Evolutionary conservation across 2,797 vertebrate species (phyloP), one percentile per base, ranked within the genome.

Genomic region (Hippopotamyrus pictus): DNA sequence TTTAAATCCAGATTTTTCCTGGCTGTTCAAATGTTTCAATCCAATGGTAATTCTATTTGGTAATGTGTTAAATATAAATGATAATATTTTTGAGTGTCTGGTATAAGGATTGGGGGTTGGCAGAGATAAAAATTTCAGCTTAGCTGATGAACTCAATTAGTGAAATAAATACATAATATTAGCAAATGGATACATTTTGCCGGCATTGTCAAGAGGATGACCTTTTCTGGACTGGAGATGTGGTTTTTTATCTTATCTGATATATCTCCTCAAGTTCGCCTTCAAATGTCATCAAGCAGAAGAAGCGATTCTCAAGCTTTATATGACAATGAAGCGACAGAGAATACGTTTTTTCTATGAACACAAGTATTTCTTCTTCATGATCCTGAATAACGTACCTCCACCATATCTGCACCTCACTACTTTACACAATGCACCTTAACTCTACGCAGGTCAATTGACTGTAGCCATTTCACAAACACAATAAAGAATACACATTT

Each of bases 1-100:
- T 96, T 95, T 94, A 94, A 94, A 91, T 93, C 92, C 91, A 90
- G 93, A 89, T 93, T 93, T 92, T 92, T 94, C 91, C 91, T 92
- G 92, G 93, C 85, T 89, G 92, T 93, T 92, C 89, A 95, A 94
- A 93, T 93, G 90, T 92, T 93, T 92, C 84, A 87, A 92, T 79
- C 50, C 14, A 22, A 37, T 25, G 5, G 59, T 89, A 89, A 69
- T 85, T 89, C 85, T 54, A 17, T 54, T 46, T 89, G 14, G 87
- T 88, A 86, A 41, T 19, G 29, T 84, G 79, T 69, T 65, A 87
- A 84, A 76, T 9, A 53, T 59, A 48, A 59, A 62, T 25, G 51
- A 33, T 29, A 89, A 51, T 17, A 9, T 51, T 22, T 25, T 37
- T 89, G 33, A 84, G 17, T 14, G 25, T 29, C 65, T 88, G 76